A percentile compares a stretch with the other conserved stretches of the same genome.
Evolutionary conservation across 2,797 vertebrate species (phyloP).

Genomic region (Champsocephalus esox): DNA sequence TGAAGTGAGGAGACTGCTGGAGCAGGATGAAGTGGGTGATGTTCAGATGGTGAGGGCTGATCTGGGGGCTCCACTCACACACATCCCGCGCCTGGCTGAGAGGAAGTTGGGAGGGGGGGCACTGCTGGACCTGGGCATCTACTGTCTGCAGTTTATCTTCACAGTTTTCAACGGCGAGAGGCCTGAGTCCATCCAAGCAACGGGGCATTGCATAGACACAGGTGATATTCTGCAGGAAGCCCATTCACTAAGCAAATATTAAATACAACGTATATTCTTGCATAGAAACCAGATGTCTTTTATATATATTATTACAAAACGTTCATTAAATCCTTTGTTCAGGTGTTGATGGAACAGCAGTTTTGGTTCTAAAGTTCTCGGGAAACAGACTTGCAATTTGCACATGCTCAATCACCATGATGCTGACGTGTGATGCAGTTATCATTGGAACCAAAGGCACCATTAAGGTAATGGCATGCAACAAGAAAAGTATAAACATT

Average conservation of each 20-base stretch:
- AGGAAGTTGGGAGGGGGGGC: slow-evolving; percentile 68
- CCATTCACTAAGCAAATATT: background rate
- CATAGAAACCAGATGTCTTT: background rate
- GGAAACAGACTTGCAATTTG: slow-evolving; percentile 75
- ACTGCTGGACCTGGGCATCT: slow-evolving; percentile 78
- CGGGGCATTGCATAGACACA: slow-evolving; percentile 69
- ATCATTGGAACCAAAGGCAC: slow-evolving; percentile 76
- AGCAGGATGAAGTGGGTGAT: slow-evolving; percentile 68
- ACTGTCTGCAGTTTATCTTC: slow-evolving; percentile 77
- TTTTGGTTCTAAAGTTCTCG: slow-evolving; percentile 78
- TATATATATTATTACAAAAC: background rate
- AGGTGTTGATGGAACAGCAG: slow-evolving; percentile 52
- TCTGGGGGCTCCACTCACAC: slow-evolving; percentile 52
- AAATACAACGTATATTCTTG: background rate
- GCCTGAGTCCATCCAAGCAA: slow-evolving; percentile 72
- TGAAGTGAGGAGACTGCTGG: slow-evolving; percentile 46
- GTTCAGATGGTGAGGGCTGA: slow-evolving; percentile 70
- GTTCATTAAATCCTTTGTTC: background rate
- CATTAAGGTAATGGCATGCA: slow-evolving; percentile 69
- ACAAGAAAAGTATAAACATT: background rate
- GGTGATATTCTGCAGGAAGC: slow-evolving; percentile 52
- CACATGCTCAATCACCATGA: slow-evolving; percentile 70
- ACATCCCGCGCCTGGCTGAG: slow-evolving; percentile 26
- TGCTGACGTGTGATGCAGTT: slow-evolving; percentile 59
- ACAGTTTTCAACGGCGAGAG: slow-evolving; percentile 77